Evolutionary conservation across 2,113 vertebrate species (phyloP).

Genomic region (Reinhardtius hippoglossoides): DNA sequence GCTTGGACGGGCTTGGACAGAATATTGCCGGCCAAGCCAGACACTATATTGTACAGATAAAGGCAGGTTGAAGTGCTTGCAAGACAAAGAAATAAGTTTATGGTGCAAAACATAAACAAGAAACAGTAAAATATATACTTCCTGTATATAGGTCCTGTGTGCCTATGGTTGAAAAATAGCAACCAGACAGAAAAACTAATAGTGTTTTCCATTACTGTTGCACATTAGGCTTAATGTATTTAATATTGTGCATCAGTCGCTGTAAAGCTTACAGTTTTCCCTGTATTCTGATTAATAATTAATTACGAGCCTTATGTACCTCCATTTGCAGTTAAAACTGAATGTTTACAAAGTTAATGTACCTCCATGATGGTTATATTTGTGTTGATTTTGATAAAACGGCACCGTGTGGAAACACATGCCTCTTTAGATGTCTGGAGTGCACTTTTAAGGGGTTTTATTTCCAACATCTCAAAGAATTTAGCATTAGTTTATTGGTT

Average conservation of each 20-base stretch:
- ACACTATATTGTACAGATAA: not conserved
- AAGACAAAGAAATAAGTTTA: not conserved
- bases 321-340: slow-evolving; percentile 34
- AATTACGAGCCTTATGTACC: slow-evolving; percentile 41
- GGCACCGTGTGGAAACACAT: not conserved
- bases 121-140: not conserved
- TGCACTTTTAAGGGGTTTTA: not conserved
- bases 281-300: slow-evolving; percentile 61
- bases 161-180: slow-evolving; percentile 3
- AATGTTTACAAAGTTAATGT: slow-evolving; percentile 50
- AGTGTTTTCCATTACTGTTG: slow-evolving; percentile 25
- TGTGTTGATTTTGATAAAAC: slow-evolving; percentile 22
- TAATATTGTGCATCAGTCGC: slow-evolving; percentile 44
- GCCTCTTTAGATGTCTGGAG: slow-evolving; percentile 12
- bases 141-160: not conserved
- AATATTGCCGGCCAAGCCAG: too few species aligned
- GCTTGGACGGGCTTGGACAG: too few species aligned
- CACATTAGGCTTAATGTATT: slow-evolving; percentile 37
- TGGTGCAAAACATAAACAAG: not conserved
- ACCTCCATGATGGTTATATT: slow-evolving; percentile 27
- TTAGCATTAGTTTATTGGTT: not conserved
- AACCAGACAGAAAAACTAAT: slow-evolving; percentile 19
- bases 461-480: not conserved
- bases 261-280: slow-evolving; percentile 42
- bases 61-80: not conserved